A percentile compares a stretch with the other conserved stretches of the same genome.
Evolutionary conservation across 2,797 vertebrate genomes (phyloP).

Genomic region (Alectoris magna): DNA sequence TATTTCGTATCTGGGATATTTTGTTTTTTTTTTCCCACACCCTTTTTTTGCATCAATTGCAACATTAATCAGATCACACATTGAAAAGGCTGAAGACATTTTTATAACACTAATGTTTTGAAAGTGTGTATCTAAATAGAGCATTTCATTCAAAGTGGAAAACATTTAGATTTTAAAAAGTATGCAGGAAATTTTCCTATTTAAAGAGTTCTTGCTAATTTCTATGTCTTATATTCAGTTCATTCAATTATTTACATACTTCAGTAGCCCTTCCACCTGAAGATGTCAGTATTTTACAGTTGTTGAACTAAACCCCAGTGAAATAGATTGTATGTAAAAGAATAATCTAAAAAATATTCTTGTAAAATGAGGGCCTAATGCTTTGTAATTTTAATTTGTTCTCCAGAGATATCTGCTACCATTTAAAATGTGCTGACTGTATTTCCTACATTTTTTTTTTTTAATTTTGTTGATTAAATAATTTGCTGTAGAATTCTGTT

Average conservation of each 20-base stretch:
- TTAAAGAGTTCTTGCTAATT: neutral
- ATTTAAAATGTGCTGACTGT: neutral
- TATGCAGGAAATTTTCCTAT: neutral
- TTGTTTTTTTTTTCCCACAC: too few species aligned
- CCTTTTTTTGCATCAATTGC: neutral
- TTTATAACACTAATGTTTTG: neutral
- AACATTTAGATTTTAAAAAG: neutral
- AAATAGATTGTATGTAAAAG: neutral
- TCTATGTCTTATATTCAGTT: neutral
- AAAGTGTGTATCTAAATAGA: neutral
- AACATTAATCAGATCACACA: neutral
- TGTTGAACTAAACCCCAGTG: neutral
- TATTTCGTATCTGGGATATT: neutral
- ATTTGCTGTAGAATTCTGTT: neutral
- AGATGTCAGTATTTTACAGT: constrained; percentile 31
- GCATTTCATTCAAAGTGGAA: neutral
- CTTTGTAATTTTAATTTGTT: neutral
- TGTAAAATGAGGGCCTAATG: neutral
- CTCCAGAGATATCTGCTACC: neutral
- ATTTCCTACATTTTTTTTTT: neutral
- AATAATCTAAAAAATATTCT: neutral
- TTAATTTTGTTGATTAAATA: neutral
- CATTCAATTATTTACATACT: neutral
- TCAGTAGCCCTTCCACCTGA: neutral
- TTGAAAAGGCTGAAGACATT: neutral